A percentile compares a stretch with the other conserved stretches of the same genome.
phyloP scores from a whole-genome alignment of 2,113 vertebrate genomes.

The Syrrhaptes paradoxus region DNA sequence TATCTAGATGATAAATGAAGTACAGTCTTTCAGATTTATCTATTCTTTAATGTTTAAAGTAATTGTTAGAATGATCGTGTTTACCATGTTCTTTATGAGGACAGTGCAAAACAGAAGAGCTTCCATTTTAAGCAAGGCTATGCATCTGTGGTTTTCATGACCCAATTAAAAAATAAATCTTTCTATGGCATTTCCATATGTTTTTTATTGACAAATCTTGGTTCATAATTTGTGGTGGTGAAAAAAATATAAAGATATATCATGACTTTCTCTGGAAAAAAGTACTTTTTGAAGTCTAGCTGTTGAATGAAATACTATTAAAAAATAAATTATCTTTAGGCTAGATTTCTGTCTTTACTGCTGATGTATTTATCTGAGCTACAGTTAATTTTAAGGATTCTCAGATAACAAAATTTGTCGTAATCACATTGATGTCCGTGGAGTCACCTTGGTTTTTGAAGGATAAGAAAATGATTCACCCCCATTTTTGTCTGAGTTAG shows the following conservation, averaged over 20 bases:
- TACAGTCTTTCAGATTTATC: conserved; percentile 79
- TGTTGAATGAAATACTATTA: neutral
- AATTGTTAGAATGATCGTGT: conserved; percentile 69
- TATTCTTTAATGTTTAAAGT: conserved; percentile 74
- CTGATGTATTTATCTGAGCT: neutral
- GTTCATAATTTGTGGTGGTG: neutral
- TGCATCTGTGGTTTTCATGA: conserved; percentile 60
- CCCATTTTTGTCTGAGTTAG: neutral
- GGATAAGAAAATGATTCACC: neutral
- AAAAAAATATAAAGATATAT: neutral
- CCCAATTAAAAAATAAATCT: conserved; percentile 59
- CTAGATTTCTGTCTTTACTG: neutral
- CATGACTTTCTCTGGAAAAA: neutral
- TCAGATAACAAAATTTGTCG: neutral
- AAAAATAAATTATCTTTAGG: neutral
- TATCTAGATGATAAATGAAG: conserved; percentile 76
- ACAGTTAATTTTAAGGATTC: neutral
- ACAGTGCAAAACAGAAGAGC: conserved; percentile 21
- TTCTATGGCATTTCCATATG: conserved; percentile 69
- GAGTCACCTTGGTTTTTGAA: neutral
- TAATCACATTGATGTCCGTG: neutral
- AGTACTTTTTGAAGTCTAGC: accelerated
- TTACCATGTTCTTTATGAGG: conserved; percentile 46
- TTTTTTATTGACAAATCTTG: conserved; percentile 67
- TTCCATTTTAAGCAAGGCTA: neutral